These are phyloP conservation scores for Phylloscopus collybita DNA, from an alignment of 2,797 vertebrate genomes.

Conservation along the genomic window DNA sequence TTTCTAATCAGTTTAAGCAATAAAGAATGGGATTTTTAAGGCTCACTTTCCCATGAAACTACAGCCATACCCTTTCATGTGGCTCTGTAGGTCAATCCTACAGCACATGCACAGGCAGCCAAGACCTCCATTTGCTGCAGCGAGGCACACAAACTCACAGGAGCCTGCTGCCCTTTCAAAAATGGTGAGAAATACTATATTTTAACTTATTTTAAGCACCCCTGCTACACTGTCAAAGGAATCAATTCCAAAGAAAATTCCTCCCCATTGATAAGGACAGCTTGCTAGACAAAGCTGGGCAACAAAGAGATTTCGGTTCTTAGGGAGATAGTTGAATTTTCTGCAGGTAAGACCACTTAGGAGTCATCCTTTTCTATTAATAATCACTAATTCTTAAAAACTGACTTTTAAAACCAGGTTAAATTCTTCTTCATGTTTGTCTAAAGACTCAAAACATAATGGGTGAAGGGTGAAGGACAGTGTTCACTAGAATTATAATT, in stretches of 20 bases:
- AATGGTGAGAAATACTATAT: background rate
- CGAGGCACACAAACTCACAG: background rate
- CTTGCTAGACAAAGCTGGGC: background rate
- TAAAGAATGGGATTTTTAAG: constrained; percentile 13
- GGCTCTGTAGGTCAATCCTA: background rate
- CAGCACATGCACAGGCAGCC: background rate
- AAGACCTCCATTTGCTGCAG: background rate
- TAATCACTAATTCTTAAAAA: background rate
- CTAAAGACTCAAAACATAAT: background rate
- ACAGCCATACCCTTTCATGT: background rate
- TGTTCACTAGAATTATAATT: background rate
- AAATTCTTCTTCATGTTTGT: background rate
- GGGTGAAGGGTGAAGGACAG: background rate
- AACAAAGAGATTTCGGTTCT: background rate
- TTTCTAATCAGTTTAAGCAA: background rate
- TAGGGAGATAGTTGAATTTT: background rate
- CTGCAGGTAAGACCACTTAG: background rate
- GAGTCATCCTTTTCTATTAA: background rate
- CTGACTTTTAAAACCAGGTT: background rate
- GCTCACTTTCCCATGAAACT: background rate
- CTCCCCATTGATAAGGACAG: background rate
- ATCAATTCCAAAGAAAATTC: background rate
- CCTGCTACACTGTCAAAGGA: background rate
- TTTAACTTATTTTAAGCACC: background rate
- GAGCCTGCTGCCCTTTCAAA: background rate